Evolutionary conservation across 2,113 vertebrate genomes (phyloP).

Genomic region (Spea bombifrons): DNA sequence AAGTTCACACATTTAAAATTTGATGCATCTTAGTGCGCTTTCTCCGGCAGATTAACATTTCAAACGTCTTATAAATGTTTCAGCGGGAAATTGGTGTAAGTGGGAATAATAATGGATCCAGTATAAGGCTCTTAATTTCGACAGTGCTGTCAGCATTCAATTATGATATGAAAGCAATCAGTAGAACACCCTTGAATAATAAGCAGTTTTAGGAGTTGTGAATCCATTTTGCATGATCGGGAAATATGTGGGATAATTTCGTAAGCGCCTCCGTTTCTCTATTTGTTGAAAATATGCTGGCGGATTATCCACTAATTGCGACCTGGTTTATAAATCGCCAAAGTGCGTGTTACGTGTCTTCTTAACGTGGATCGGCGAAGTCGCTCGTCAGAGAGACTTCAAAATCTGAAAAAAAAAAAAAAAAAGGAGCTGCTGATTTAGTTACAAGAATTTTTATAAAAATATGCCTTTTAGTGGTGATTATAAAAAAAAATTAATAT

Average conservation of each 20-base stretch:
- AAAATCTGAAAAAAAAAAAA: background rate
- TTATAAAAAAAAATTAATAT: too few relatives aligned
- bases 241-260: slow-evolving; percentile 5
- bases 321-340: background rate
- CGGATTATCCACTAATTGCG: slow-evolving; percentile 21
- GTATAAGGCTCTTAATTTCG: slow-evolving; percentile 35
- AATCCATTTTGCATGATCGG: background rate
- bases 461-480: too few relatives aligned
- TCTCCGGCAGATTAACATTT: slow-evolving; percentile 41
- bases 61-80: slow-evolving; percentile 45
- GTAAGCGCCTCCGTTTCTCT: background rate
- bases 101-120: slow-evolving; percentile 36
- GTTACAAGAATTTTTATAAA: too few relatives aligned
- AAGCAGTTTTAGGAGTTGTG: background rate
- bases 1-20: slow-evolving; percentile 30
- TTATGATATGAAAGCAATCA: slow-evolving; percentile 35
- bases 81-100: slow-evolving; percentile 32
- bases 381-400: background rate
- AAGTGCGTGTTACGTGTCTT: background rate
- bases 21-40: slow-evolving; percentile 15
- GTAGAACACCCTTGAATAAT: slow-evolving; percentile 9
- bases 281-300: slow-evolving; percentile 5
- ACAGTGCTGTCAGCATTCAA: slow-evolving; percentile 41
- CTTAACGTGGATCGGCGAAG: background rate
- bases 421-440: too few relatives aligned